Evolutionary conservation across 2,797 vertebrate genomes (phyloP).

Genomic region (Molothrus ater): DNA sequence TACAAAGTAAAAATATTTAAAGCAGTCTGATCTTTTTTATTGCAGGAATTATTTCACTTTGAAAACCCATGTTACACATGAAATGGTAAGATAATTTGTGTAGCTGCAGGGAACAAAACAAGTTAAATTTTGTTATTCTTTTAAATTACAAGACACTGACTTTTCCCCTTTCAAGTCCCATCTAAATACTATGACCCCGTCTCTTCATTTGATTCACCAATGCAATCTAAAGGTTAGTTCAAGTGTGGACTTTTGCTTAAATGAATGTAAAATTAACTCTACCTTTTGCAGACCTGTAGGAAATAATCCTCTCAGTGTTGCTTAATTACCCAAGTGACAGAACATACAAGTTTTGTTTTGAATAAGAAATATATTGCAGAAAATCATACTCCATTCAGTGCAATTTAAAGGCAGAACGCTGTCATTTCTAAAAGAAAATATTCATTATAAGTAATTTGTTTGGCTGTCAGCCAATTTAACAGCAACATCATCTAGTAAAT

Average conservation of each 20-base stretch:
- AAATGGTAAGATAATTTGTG: neutral
- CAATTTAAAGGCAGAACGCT: neutral
- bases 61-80: neutral
- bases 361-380: neutral
- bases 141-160: neutral
- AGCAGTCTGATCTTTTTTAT: neutral
- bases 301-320: neutral
- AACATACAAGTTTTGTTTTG: neutral
- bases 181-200: neutral
- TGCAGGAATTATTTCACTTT: neutral
- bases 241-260: neutral
- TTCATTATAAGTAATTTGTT: neutral
- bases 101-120: neutral
- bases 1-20: neutral
- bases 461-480: neutral
- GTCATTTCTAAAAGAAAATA: neutral
- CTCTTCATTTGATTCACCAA: neutral
- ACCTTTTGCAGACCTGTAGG: neutral
- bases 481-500: neutral
- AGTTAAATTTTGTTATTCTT: neutral
- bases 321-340: neutral
- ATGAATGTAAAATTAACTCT: neutral
- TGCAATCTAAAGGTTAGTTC: neutral
- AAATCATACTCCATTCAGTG: neutral
- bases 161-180: neutral